Evolutionary conservation across 2,113 vertebrate species (phyloP).

Genomic region (cattle (Bos taurus)): ARS-UCD2.0 NC_037351.1:60137001-60137500

Average conservation of each 20-base stretch:
- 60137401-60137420: not conserved
- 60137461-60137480: not conserved
- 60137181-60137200: not conserved
- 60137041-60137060: not conserved
- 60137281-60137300: not conserved
- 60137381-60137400: not conserved
- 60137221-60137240: not conserved
- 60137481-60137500: not conserved
- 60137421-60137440: not conserved
- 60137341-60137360: not conserved
- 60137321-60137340: rapidly evolving
- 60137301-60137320: rapidly evolving
- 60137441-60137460: not conserved
- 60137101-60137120: not conserved
- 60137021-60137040: not conserved
- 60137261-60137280: too few relatives aligned
- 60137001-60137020: not conserved
- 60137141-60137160: too few relatives aligned
- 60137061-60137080: too few relatives aligned
- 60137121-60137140: not conserved
- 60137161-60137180: not conserved
- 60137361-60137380: rapidly evolving
- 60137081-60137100: not conserved
- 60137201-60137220: not conserved
- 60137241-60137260: not conserved